Conservation (phyloP, 2,113 vertebrate genomes). For the Calidris pugnax region DNA sequence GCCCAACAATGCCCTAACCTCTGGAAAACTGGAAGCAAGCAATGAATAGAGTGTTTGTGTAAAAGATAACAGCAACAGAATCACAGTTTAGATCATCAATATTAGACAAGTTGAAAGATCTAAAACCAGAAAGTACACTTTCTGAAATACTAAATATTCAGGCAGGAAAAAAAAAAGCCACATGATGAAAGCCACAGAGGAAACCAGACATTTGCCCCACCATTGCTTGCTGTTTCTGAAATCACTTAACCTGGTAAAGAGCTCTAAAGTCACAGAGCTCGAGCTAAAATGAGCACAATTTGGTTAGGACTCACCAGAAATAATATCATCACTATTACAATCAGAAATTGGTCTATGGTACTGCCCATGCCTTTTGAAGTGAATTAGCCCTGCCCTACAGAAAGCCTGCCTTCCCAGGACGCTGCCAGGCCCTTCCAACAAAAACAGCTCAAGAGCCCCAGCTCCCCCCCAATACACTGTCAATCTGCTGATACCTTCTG, state of each 20-base stretch:
- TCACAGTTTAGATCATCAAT: background rate
- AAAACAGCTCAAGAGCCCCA: background rate
- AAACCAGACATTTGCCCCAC: background rate
- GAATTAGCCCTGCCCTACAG: background rate
- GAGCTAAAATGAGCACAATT: background rate
- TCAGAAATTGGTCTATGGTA: background rate
- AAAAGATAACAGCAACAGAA: background rate
- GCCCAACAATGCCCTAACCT: background rate
- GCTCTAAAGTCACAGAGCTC: background rate
- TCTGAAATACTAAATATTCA: background rate
- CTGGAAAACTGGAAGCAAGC: background rate
- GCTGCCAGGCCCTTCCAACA: background rate
- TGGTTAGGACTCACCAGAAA: background rate
- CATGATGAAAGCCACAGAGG: background rate
- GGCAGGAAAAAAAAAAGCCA: background rate
- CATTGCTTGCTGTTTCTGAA: background rate
- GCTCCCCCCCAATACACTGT: background rate
- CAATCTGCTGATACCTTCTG: rapidly evolving
- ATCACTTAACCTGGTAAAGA: background rate
- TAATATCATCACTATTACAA: background rate
- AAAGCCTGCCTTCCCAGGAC: background rate
- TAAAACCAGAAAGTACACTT: background rate
- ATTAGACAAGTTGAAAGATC: background rate
- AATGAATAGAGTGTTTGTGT: background rate
- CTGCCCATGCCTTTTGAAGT: background rate